A percentile compares a stretch with the other conserved stretches of the same genome.
These are phyloP conservation scores for Scytalopus superciliaris DNA, from an alignment of 2,113 vertebrate species.

Conservation along the genomic window DNA sequence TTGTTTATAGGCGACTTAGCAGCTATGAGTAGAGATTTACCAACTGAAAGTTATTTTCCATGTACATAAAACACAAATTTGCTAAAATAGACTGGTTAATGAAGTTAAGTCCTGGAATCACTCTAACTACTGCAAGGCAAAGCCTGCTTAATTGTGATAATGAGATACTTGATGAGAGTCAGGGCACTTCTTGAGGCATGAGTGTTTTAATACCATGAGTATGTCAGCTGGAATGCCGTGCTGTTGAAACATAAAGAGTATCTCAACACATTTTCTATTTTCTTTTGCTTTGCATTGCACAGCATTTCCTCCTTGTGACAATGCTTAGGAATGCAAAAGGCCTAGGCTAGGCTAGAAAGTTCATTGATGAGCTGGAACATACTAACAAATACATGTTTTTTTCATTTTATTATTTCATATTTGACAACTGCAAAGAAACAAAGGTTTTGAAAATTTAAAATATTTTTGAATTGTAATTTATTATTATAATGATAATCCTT, in stretches of 20 bases:
- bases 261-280: neutral
- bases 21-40: conserved; percentile 8
- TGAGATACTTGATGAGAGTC: conserved; percentile 32
- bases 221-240: neutral
- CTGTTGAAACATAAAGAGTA: neutral
- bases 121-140: conserved; percentile 22
- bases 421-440: neutral
- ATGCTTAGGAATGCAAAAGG: neutral
- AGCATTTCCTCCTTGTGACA: neutral
- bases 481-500: neutral
- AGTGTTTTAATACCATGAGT: neutral
- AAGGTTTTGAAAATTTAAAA: neutral
- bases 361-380: neutral
- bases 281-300: neutral
- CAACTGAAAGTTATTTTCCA: conserved; percentile 33
- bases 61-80: neutral
- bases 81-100: conserved; percentile 26
- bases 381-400: neutral
- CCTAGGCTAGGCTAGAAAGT: neutral
- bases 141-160: conserved; percentile 54
- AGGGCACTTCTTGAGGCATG: neutral
- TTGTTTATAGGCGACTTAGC: conserved; percentile 48
- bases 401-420: neutral
- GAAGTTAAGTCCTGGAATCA: conserved; percentile 45
- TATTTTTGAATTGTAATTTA: neutral